Base-by-base conservation (phyloP, 2,113 vertebrate species). In the Cyphomyrus plagiostoma region DNA sequence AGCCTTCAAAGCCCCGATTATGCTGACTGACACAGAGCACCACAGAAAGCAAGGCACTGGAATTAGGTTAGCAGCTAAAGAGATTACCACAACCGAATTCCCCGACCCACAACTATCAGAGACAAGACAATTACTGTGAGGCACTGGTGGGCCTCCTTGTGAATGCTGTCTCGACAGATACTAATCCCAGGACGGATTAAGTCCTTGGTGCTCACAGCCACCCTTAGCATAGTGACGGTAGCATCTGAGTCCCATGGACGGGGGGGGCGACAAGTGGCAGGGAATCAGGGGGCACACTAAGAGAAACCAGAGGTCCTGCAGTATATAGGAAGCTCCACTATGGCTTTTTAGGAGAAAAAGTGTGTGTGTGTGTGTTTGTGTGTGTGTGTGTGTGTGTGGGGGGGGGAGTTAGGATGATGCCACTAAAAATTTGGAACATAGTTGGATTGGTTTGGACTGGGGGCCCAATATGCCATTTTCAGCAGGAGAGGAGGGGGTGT, bases 71-170 rank as follows among this genome's bases (percentile, higher is more conserved):
- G 35, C 50, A 53, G 86, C 86, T 58, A 58, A 88, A 45, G 86
- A 88, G 86, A 88, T 62, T 88, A 58, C 49, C 45, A 58, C 53
- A 58, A 88, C 30, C 10, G 86, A 88, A 62, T 88, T 58, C 52
- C 53, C 53, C 42, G 30, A 35, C 30, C 86, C 46, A 42, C 39
- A 88, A 62, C 86, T 42, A 88, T 88, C 86, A 58, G 50, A 42
- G 86, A 88, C 53, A 58, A 58, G 86, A 62, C 86, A 88, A 88
- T 88, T 88, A 88, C 86, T 88, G 62, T 58, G 56, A 88, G 86
- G 30, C 21, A 13, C 56, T 21, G 42, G 10, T 19, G 13, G 19
- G 35, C 5, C 35, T 88, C 58, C 15, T 39, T 30, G 35, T 23
- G 3, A 88, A 88, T 62, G 87, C 56, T 88, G 53, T 45, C 52